A percentile compares a stretch with the other conserved stretches of the same genome.
Evolutionary conservation across 1,140 invertebrate species (phyloP).

Genomic region (Tetragnatha versicolor): DNA sequence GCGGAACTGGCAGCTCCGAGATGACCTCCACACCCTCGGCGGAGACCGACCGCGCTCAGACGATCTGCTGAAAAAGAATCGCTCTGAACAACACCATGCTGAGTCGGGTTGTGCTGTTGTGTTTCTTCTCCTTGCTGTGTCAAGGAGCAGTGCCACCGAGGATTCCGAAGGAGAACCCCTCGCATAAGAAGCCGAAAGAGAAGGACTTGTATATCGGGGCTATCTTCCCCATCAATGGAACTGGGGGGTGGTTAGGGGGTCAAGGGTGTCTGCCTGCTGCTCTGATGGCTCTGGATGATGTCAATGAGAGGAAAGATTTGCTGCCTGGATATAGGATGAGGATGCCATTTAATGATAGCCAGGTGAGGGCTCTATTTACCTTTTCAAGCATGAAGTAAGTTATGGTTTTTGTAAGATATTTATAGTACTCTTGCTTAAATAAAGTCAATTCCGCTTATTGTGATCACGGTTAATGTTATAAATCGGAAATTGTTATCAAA

Average conservation of each 20-base stretch:
- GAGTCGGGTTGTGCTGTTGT: background rate
- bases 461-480: too few relatives aligned
- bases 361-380: too few relatives aligned
- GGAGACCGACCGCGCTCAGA: background rate
- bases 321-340: constrained; percentile 89
- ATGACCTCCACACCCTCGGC: background rate
- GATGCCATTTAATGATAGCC: constrained; percentile 95
- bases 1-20: background rate
- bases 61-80: background rate
- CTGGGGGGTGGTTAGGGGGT: constrained; percentile 94
- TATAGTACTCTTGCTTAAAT: too few relatives aligned
- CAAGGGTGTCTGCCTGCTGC: constrained; percentile 94
- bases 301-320: constrained; percentile 88
- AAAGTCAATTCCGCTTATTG: too few relatives aligned
- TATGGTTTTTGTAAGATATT: too few relatives aligned
- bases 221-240: constrained; percentile 94
- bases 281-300: constrained; percentile 92
- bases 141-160: background rate
- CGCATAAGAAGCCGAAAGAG: background rate
- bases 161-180: background rate
- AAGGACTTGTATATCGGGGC: constrained; percentile 94
- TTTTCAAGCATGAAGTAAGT: too few relatives aligned
- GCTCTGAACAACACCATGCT: background rate
- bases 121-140: background rate
- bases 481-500: too few relatives aligned